Evolutionary conservation across 2,797 vertebrate species (phyloP).

Genomic region (Carapus acus): DNA sequence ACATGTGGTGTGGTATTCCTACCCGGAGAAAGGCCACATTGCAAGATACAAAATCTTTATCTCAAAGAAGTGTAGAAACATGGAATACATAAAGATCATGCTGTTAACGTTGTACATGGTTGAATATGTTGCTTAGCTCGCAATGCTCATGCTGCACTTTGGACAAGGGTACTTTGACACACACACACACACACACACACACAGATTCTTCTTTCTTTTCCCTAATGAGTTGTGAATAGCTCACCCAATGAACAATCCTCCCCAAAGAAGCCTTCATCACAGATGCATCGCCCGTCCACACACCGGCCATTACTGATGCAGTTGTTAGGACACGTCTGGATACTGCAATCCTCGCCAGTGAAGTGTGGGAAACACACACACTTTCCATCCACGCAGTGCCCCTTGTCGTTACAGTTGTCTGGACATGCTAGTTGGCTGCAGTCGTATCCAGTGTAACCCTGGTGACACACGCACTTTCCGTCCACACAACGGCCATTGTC

Average conservation of each 20-base stretch:
- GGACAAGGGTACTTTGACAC: conserved; percentile 1
- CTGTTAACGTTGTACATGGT: too few relatives aligned
- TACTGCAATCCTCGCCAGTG: conserved; percentile 74
- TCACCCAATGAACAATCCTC: conserved; percentile 77
- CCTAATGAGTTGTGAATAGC: conserved; percentile 5
- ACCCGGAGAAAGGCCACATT: too few relatives aligned
- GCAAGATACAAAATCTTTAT: too few relatives aligned
- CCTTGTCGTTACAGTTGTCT: conserved; percentile 78
- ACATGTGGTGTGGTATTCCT: too few relatives aligned
- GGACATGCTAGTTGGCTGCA: conserved; percentile 76
- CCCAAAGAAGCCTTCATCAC: conserved; percentile 76
- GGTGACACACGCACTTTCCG: conserved; percentile 75
- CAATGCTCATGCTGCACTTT: too few relatives aligned
- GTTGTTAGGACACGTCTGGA: conserved; percentile 72
- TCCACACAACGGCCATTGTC: conserved; percentile 76
- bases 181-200: too few relatives aligned
- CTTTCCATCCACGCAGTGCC: conserved; percentile 73
- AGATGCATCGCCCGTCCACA: conserved; percentile 79
- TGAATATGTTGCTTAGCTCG: too few relatives aligned
- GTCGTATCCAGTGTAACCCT: conserved; percentile 74
- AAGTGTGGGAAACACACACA: conserved; percentile 79
- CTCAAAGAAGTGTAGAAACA: too few relatives aligned
- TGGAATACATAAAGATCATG: too few relatives aligned
- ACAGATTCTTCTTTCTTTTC: too few relatives aligned
- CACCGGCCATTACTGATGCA: conserved; percentile 79